These are phyloP conservation scores for Tragelaphus eurycerus DNA, from an alignment of 2,797 vertebrate species.

Conservation along the genomic window DNA sequence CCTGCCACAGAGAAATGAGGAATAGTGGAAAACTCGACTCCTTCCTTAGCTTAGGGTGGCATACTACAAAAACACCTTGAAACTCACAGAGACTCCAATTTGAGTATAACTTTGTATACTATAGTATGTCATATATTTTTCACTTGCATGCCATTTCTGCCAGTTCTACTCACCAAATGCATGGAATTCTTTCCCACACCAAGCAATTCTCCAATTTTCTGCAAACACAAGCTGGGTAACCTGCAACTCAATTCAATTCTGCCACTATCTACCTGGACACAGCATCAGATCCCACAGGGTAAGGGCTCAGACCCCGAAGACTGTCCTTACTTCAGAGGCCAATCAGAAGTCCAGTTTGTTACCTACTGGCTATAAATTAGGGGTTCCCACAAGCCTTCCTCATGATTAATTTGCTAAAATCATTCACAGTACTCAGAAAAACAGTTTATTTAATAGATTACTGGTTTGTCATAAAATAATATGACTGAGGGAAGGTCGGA, in stretches of 20 bases:
- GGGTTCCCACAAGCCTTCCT: neutral
- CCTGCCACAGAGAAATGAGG: neutral
- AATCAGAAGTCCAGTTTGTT: neutral
- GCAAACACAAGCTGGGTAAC: neutral
- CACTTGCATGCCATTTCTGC: neutral
- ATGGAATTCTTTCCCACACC: neutral
- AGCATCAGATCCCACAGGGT: neutral
- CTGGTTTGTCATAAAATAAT: neutral
- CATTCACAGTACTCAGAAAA: neutral
- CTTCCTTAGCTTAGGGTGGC: neutral
- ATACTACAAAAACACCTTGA: neutral
- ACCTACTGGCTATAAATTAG: neutral
- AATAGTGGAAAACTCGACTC: neutral
- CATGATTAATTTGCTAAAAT: neutral
- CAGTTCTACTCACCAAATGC: neutral
- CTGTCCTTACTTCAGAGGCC: neutral
- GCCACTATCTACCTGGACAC: neutral
- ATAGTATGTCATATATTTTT: neutral
- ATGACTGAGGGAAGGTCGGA: neutral
- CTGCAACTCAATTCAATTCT: neutral
- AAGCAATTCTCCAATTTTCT: neutral
- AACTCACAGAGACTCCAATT: neutral
- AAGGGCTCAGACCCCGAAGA: neutral
- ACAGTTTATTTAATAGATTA: neutral
- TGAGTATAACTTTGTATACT: neutral